A percentile compares a stretch with the other conserved stretches of the same genome.
These are phyloP conservation scores for Mesembrinibis cayennensis DNA, from an alignment of 2,113 vertebrate genomes.

Conservation along the genomic window DNA sequence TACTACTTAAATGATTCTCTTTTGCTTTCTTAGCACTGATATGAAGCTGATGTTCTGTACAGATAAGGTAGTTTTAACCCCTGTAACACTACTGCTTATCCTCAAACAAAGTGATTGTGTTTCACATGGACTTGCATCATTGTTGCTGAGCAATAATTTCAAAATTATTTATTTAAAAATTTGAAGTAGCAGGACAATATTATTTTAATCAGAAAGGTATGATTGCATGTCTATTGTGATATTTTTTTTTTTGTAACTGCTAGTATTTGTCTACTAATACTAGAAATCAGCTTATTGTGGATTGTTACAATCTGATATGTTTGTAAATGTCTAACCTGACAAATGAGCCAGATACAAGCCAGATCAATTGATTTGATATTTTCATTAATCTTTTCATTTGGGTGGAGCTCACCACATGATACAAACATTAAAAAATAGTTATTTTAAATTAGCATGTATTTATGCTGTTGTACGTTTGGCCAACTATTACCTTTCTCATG, in stretches of 20 bases:
- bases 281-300: not conserved
- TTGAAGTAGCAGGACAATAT: not conserved
- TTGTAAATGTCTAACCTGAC: not conserved
- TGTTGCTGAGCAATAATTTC: not conserved
- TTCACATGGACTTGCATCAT: not conserved
- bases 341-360: not conserved
- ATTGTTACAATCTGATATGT: not conserved
- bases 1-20: not conserved
- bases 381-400: not conserved
- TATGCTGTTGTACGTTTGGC: not conserved
- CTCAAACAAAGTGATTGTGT: not conserved
- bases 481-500: not conserved
- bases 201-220: not conserved
- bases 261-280: not conserved
- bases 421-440: not conserved
- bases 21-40: not conserved
- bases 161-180: not conserved
- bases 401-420: not conserved
- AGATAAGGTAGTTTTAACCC: not conserved
- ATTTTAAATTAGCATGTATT: not conserved
- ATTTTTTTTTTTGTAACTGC: not conserved
- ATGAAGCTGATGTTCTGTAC: not conserved
- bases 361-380: not conserved
- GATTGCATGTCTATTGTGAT: not conserved
- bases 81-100: not conserved